A percentile compares a stretch with the other conserved stretches of the same genome.
Conservation (phyloP, 2,113 vertebrate species). For the Saccopteryx leptura region DNA sequence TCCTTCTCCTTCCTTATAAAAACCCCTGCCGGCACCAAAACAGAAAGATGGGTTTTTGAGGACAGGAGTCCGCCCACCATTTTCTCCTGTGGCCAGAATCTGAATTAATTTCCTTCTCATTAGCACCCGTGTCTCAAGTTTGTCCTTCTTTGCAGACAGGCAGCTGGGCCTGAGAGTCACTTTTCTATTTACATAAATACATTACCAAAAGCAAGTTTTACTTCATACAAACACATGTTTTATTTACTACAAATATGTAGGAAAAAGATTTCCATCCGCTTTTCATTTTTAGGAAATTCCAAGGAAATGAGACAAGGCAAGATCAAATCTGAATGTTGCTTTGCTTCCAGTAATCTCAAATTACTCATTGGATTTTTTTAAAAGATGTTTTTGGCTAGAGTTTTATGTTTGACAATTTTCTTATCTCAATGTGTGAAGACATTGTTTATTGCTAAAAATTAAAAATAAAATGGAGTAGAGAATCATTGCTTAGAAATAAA, state of each 20-base stretch:
- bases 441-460: conserved; percentile 20
- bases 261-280: not conserved
- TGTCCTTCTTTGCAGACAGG: no score
- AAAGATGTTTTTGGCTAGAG: not conserved
- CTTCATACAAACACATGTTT: not conserved
- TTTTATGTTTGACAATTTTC: not conserved
- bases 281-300: conserved; percentile 5
- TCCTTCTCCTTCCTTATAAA: no score
- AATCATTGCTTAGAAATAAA: not conserved
- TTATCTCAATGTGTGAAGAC: not conserved
- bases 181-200: not conserved
- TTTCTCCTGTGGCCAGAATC: no score
- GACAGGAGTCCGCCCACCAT: no score
- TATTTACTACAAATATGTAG: not conserved
- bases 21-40: no score
- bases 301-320: not conserved
- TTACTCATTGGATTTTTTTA: not conserved
- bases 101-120: no score
- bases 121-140: no score
- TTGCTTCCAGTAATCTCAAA: not conserved
- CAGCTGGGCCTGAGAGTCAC: no score
- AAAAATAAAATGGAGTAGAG: not conserved
- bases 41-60: no score
- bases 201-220: not conserved
- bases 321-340: not conserved